Percentiles rank a stretch among this genome's conserved stretches.
These are phyloP conservation scores for Megaceryle torquata DNA, from an alignment of 2,113 vertebrate genomes.

Conservation along the genomic window DNA sequence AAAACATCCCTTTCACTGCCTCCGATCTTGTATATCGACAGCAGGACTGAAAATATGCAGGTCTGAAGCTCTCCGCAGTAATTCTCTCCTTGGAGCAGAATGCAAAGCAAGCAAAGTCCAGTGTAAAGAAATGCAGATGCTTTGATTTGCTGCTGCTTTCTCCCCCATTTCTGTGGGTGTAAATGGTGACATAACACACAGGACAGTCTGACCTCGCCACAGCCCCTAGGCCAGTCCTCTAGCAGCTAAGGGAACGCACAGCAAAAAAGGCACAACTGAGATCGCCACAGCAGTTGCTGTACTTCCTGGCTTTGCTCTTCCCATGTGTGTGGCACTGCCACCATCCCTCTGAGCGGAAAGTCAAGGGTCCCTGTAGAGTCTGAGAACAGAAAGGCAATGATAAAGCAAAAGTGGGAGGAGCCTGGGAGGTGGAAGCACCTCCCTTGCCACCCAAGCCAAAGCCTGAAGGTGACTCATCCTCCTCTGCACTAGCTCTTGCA, in stretches of 20 bases:
- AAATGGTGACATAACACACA: not conserved
- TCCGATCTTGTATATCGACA: not conserved
- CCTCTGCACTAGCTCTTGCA: not conserved
- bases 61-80: not conserved
- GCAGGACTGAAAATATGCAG: rapidly evolving
- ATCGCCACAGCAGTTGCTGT: not conserved
- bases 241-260: rapidly evolving
- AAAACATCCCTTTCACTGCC: not conserved
- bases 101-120: not conserved
- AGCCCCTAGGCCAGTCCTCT: not conserved
- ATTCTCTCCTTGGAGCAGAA: not conserved
- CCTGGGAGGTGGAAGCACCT: not conserved
- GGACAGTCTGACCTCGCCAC: not conserved
- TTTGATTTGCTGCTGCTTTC: not conserved
- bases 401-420: not conserved
- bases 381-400: not conserved
- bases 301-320: not conserved
- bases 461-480: slow-evolving; percentile 52
- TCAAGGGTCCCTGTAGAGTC: not conserved
- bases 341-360: not conserved
- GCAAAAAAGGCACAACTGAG: not conserved
- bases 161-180: not conserved
- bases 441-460: slow-evolving; percentile 15
- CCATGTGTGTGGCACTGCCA: not conserved
- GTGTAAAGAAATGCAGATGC: not conserved